phyloP scores from a whole-genome alignment of 2,113 vertebrate species.

The pig (Sus scrofa) region DNA sequence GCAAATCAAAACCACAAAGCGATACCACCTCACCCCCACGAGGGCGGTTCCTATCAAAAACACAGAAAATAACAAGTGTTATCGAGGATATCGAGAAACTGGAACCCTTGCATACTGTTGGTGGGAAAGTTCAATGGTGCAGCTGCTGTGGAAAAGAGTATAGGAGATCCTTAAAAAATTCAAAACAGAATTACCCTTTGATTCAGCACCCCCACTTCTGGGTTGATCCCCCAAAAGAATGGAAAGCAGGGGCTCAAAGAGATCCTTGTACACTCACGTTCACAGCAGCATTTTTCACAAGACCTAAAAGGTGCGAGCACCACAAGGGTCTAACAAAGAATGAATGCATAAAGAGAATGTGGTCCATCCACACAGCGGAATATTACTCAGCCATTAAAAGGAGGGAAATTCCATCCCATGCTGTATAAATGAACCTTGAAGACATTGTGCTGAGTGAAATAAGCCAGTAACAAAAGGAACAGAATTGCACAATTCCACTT shows the following conservation, averaged over 20 bases:
- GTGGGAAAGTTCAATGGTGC: not conserved
- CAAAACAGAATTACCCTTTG: not conserved
- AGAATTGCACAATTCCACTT: not conserved
- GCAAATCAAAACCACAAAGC: constrained; percentile 7
- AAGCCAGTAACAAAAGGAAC: not conserved
- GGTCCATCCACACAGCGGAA: not conserved
- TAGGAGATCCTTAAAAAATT: not conserved
- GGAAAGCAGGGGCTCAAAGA: not conserved
- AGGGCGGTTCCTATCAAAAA: not conserved
- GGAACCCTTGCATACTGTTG: not conserved
- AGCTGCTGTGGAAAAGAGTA: not conserved
- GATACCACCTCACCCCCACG: not conserved
- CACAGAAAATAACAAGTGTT: not conserved
- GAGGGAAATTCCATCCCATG: not conserved
- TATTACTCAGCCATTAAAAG: not conserved
- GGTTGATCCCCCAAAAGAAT: not conserved
- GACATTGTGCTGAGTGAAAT: not conserved
- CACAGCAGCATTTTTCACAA: not conserved
- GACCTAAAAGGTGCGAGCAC: not conserved
- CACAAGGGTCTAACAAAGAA: not conserved
- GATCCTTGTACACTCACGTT: not conserved
- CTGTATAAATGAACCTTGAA: not conserved
- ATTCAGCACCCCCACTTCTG: not conserved
- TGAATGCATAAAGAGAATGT: not conserved
- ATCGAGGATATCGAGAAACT: not conserved